Evolutionary conservation across 2,113 vertebrate species (phyloP), one percentile per base, ranked within the genome.

Genomic region (Halcyon malimbica): DNA sequence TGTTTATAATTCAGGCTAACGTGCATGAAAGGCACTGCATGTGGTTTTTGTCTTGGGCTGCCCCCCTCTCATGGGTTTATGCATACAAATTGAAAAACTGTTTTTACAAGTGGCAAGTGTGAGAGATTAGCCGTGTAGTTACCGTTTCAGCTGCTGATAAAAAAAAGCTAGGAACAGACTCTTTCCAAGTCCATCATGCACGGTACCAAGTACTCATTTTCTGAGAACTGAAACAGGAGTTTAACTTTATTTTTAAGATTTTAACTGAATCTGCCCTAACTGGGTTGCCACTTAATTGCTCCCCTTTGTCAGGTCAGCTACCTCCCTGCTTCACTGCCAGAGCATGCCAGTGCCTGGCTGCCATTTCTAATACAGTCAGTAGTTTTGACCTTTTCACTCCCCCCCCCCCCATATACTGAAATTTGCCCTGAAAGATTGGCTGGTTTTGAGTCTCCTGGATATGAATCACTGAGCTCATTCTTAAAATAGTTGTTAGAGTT

Each of bases 31-130:
- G 90, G 90, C 96, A 82, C 87, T 64, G 89, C 93, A 76, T 96
- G 95, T 93, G 84, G 65, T 60, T 95, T 96, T 96, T 93, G 91
- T 96, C 93, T 96, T 57, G 81, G 81, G 83, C 83, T 94, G 91
- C 81, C 87, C 91, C 92, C 87, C 91, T 91, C 48, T 94, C 95
- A 62, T 6, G 65, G 89, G 77, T 65, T 91, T 95, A 44, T 53
- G 83, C 86, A 89, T 87, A 93, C 83, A 94, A 73, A 94, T 79
- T 83, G 92, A 78, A 94, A 89, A 92, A 41, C 70, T 94, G 93
- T 94, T 95, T 96, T 90, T 96, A 81, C 94, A 97, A 96, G 91
- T 80, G 91, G 93, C 82, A 77, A 95, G 93, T 88, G 93, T 69
- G 87, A 12, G 82, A 95, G 94, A 96, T 95, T 76, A 96, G 92